Conservation (phyloP, 2,888 invertebrate genomes). For the Macrosiphum euphorbiae region DNA sequence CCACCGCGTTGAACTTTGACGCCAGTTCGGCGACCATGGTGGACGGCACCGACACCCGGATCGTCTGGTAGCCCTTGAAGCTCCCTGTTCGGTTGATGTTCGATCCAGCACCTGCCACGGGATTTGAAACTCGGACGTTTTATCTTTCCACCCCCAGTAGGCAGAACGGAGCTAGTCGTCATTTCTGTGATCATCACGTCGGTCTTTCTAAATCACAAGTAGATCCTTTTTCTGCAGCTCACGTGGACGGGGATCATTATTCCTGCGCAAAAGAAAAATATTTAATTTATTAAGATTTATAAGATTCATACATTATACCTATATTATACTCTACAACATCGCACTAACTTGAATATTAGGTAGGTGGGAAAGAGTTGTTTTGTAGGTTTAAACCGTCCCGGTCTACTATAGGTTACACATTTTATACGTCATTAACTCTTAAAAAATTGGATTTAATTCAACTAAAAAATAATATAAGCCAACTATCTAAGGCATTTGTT, state of each 20-base stretch:
- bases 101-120: neutral
- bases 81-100: neutral
- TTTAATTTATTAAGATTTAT: neutral
- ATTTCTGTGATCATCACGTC: slow-evolving; percentile 56
- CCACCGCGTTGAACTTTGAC: slow-evolving; percentile 68
- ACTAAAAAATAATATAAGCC: neutral
- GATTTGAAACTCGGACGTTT: slow-evolving; percentile 57
- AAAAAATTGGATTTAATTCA: neutral
- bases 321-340: neutral
- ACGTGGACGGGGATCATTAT: neutral
- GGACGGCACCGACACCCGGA: slow-evolving; percentile 64
- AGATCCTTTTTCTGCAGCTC: neutral
- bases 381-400: too few relatives aligned
- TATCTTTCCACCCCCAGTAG: slow-evolving; percentile 51
- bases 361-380: neutral
- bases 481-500: neutral
- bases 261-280: neutral
- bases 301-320: neutral
- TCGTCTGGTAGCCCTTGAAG: slow-evolving; percentile 54
- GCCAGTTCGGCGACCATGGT: slow-evolving; percentile 67
- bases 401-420: too few relatives aligned
- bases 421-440: neutral
- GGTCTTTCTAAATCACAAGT: neutral
- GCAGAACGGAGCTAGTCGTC: neutral
- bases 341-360: neutral